Percentiles rank a stretch among this genome's conserved stretches.
These are phyloP conservation scores for Machimus atricapillus DNA, from an alignment of 2,888 invertebrate genomes.

Conservation along the genomic window DNA sequence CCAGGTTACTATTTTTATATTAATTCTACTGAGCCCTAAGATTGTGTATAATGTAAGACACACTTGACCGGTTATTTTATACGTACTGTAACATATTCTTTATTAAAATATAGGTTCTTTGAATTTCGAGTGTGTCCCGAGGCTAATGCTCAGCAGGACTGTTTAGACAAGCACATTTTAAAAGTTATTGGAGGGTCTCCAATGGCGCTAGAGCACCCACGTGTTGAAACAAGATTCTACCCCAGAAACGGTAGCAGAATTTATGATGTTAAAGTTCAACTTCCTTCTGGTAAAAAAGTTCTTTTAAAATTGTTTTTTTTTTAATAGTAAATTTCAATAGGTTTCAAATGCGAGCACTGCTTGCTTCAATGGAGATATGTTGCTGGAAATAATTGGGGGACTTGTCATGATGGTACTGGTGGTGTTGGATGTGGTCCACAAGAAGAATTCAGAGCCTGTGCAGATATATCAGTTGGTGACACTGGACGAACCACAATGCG, in stretches of 20 bases:
- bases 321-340: conserved; percentile 55
- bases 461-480: conserved; percentile 76
- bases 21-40: too few relatives aligned
- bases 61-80: too few relatives aligned
- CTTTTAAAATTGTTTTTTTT: not conserved
- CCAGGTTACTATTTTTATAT: too few relatives aligned
- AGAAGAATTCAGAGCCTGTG: conserved; percentile 86
- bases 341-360: conserved; percentile 79
- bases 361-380: conserved; percentile 89
- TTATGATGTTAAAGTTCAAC: conserved; percentile 76
- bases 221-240: conserved; percentile 70
- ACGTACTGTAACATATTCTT: not conserved
- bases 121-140: conserved; percentile 84
- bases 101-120: conserved; percentile 66
- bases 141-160: conserved; percentile 75
- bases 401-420: conserved; percentile 74
- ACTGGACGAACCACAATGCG: conserved; percentile 62
- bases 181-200: conserved; percentile 62
- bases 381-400: conserved; percentile 86
- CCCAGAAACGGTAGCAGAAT: conserved; percentile 80
- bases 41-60: not conserved
- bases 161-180: conserved; percentile 77
- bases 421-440: conserved; percentile 88
- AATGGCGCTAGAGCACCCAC: conserved; percentile 61
- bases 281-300: conserved; percentile 62